Evolutionary conservation across 2,888 invertebrate species (phyloP), one percentile per base, ranked within the genome.

Genomic region (Parnassius orleans): DNA sequence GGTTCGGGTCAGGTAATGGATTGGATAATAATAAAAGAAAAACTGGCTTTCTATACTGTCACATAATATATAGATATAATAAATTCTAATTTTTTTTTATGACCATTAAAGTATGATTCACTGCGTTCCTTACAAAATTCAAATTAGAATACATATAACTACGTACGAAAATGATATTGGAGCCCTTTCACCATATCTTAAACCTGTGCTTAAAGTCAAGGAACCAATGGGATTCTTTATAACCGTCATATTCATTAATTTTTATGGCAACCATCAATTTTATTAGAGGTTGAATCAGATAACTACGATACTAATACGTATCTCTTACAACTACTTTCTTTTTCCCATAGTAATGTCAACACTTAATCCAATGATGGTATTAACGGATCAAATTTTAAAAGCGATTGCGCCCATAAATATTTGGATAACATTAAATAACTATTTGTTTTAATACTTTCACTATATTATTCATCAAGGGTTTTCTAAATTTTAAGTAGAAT

Each of bases 261-360:
- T 56, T 61, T 56, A 56, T 56, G 51, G 9, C 33, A 33, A 7
- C 48, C 10, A 61, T 61, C 7, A 56, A 61, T 61, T 56, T 51
- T 1, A 55, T 33, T 61, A 51, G 19, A 46, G 2, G 42, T 19
- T 19, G 19, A 48, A 14, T 48, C n/a, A 24, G 47, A 42, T 15
- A 44, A 44, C 50, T 10, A 50, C 12, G 10, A 19, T 10, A 12
- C 19, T 10, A 10, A 51, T 54, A 50, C 42, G 15, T 55, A 0
- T 24, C 12, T 59, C 12, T 61, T 12, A 12, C 3, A 50, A 11
- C 15, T 43, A 53, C 61, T 61, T 61, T 61, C 61, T 61, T 15
- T n/a, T 51, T 41, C 43, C 10, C 44, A 56, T 50, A 57, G 19
- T 14, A 48, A 14, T 14, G 48, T 48, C 14, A 14, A 7, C 14